Base-by-base conservation (phyloP, 2,797 vertebrate genomes). In the Lepus townsendii region DNA sequence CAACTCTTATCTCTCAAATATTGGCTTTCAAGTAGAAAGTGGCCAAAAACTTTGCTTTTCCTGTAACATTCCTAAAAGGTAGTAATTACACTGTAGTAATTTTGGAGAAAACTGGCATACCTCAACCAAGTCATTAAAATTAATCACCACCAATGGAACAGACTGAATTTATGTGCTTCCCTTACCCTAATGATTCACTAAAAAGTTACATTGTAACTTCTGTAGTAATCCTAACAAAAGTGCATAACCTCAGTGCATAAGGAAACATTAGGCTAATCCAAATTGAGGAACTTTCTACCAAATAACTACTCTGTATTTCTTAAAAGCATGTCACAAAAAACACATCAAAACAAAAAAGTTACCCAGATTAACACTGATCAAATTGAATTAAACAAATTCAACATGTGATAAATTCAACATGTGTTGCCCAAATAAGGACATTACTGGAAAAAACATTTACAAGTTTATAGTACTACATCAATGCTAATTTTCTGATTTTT, bases 401-500 rank as follows among this genome's bases (percentile, higher is more conserved):
- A 77, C 54, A 65, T 27, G 16, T 66, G 54, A 35, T 35, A 66
- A 77, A 85, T 84, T 27, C 27, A 90, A 77, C 54, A 65, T 27
- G 16, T 66, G 54, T 69, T 22, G 11, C 75, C 30, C 63, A 73
- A 22, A 66, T 13, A 88, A 93, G 42, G 24, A 73, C 30, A 87
- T 30, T 65, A 73, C 11, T 76, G 32, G 30, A 65, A 94, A 85
- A 85, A 65, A 68, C n/a, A 82, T 88, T 87, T 42, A 66, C 32
- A 75, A 88, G 12, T 27, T 84, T 47, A 63, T 4, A 80, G 14
- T 76, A 92, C 26, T 63, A 82, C 0, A 91, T 60, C 47, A 88
- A 26, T 38, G 54, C 79, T 80, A 75, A 79, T 65, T 62, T 82
- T 65, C n/a, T 62, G 12, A 87, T 62, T 86, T 94, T 65, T 42